A percentile compares a stretch with the other conserved stretches of the same genome.
These are phyloP conservation scores for Hyaena hyaena DNA, from an alignment of 2,113 vertebrate genomes.

Conservation along the genomic window DNA sequence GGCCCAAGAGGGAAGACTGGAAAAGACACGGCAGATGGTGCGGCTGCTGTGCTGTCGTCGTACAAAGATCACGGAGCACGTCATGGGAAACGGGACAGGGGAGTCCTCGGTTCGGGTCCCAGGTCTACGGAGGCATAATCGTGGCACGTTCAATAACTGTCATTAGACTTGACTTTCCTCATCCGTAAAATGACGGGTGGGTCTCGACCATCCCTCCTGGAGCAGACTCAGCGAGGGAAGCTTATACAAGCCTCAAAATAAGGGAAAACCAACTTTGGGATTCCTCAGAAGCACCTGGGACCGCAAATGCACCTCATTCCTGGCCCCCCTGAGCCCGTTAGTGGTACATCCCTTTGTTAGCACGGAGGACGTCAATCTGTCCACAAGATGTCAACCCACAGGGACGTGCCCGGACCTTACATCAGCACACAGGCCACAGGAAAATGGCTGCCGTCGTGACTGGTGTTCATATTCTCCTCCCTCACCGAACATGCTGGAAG, in stretches of 20 bases:
- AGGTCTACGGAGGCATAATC: neutral
- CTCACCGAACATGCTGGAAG: slow-evolving; percentile 28
- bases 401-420: neutral
- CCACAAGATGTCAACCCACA: neutral
- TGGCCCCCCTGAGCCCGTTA: neutral
- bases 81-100: neutral
- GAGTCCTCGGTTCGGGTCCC: neutral
- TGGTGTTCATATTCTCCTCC: neutral
- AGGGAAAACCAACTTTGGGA: neutral
- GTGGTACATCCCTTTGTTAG: neutral
- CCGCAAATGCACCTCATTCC: neutral
- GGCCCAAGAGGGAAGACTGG: neutral
- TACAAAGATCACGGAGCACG: neutral
- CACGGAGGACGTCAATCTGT: neutral
- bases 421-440: neutral
- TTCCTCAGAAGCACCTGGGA: neutral
- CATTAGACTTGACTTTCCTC: neutral
- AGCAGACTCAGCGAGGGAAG: neutral
- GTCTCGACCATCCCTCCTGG: neutral
- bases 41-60: neutral
- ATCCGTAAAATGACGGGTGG: neutral
- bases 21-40: neutral
- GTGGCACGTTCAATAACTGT: neutral
- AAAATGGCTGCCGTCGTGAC: neutral
- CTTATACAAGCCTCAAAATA: neutral